Conservation (phyloP, 2,113 vertebrate genomes). For the Larimichthys crocea region DNA sequence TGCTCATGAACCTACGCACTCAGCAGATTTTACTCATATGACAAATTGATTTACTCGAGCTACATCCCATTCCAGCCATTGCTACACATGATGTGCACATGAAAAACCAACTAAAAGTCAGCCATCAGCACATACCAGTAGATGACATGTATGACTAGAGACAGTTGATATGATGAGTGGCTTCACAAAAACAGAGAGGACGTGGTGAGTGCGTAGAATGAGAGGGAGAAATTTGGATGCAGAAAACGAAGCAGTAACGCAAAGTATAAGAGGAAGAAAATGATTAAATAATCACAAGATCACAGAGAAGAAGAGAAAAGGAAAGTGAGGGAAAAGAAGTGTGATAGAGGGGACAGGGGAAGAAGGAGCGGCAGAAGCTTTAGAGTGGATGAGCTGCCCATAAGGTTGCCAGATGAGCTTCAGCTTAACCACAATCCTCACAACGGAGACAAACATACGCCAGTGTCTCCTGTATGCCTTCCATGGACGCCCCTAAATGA, state of each 20-base stretch:
- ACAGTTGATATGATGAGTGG: constrained; percentile 61
- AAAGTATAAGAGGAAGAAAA: constrained; percentile 30
- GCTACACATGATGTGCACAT: constrained; percentile 79
- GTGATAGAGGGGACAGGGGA: constrained; percentile 41
- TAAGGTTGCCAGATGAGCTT: constrained; percentile 84
- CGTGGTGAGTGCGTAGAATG: neutral
- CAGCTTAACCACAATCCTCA: constrained; percentile 81
- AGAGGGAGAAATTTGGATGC: neutral
- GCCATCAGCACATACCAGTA: constrained; percentile 80
- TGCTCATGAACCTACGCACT: constrained; percentile 76
- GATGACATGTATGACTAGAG: constrained; percentile 73
- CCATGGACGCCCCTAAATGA: constrained; percentile 77
- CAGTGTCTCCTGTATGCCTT: constrained; percentile 79
- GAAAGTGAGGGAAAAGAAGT: constrained; percentile 24
- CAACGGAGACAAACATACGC: constrained; percentile 80
- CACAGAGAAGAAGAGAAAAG: constrained; percentile 19
- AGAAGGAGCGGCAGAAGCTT: constrained; percentile 57
- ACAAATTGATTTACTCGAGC: constrained; percentile 84
- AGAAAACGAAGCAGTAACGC: neutral
- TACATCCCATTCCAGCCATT: constrained; percentile 78
- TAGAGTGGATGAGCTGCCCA: constrained; percentile 69
- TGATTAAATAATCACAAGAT: constrained; percentile 31
- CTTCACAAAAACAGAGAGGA: constrained; percentile 42
- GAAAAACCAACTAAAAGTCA: constrained; percentile 73
- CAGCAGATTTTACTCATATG: constrained; percentile 79